These are phyloP conservation scores for Ahaetulla prasina DNA, from an alignment of 2,113 vertebrate genomes.

Conservation along the genomic window DNA sequence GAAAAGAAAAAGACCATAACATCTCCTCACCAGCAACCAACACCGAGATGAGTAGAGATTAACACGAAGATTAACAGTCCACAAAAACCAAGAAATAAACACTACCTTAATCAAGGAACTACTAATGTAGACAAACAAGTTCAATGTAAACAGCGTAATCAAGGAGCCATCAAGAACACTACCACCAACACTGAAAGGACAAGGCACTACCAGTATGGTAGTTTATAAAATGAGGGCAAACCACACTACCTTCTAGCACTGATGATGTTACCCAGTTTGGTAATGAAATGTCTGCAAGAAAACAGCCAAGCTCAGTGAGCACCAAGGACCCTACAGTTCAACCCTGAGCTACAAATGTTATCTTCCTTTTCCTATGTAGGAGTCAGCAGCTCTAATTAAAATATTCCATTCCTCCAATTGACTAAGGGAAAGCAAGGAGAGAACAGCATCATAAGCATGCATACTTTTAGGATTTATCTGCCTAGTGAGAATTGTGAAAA, in stretches of 20 bases:
- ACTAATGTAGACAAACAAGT: not conserved
- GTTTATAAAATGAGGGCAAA: not conserved
- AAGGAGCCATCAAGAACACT: not conserved
- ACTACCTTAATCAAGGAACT: not conserved
- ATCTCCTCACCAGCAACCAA: not conserved
- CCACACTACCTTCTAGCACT: not conserved
- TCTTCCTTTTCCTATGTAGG: not conserved
- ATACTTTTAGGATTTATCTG: not conserved
- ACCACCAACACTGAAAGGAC: not conserved
- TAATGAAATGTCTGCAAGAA: not conserved
- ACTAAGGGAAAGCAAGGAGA: not conserved
- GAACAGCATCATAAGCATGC: not conserved
- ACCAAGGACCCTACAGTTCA: not conserved
- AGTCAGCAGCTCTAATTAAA: not conserved
- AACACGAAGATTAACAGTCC: not conserved
- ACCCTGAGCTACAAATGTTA: not conserved
- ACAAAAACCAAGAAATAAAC: not conserved
- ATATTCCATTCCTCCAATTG: not conserved
- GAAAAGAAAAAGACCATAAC: not conserved
- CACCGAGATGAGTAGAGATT: not conserved
- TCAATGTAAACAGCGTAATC: not conserved
- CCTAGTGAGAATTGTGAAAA: not conserved
- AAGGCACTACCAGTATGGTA: not conserved
- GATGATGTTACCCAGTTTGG: not conserved
- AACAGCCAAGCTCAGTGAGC: not conserved